Percentiles rank a stretch among this genome's conserved stretches.
These are phyloP conservation scores for Trichonephila clavipes DNA, from an alignment of 1,140 invertebrate genomes.

Conservation along the genomic window DNA sequence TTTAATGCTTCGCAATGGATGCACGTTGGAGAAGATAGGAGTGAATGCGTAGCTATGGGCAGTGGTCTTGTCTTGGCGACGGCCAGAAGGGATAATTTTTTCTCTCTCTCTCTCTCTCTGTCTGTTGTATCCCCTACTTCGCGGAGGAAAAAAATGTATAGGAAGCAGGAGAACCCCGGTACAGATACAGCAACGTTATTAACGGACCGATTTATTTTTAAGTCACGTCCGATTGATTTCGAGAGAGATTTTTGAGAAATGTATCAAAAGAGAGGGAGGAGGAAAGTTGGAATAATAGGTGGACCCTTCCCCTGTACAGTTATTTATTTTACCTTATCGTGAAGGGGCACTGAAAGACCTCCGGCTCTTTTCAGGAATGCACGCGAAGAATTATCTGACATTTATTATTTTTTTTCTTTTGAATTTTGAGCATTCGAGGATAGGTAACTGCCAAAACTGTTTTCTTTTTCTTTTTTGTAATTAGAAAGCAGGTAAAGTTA, in stretches of 20 bases:
- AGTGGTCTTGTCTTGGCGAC: slow-evolving; percentile 66
- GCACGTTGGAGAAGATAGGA: slow-evolving; percentile 49
- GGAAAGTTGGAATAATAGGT: slow-evolving; percentile 49
- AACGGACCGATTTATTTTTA: slow-evolving; percentile 76
- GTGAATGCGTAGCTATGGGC: slow-evolving; percentile 64
- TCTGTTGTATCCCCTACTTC: no score
- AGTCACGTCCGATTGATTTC: slow-evolving; percentile 76
- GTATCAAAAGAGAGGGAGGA: slow-evolving; percentile 27
- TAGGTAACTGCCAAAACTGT: not conserved
- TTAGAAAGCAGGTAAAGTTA: no score
- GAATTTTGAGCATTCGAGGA: not conserved
- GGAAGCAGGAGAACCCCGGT: slow-evolving; percentile 7
- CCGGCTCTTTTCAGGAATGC: slow-evolving; percentile 17
- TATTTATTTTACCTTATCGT: slow-evolving; percentile 73
- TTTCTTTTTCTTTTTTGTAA: no score
- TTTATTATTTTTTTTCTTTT: not conserved
- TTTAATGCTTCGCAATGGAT: slow-evolving; percentile 64
- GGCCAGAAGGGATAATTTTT: slow-evolving; percentile 50
- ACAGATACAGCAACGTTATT: slow-evolving; percentile 69
- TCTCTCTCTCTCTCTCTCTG: slow-evolving; percentile 35
- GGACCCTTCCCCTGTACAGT: slow-evolving; percentile 26
- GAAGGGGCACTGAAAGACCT: slow-evolving; percentile 12
- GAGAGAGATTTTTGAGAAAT: slow-evolving; percentile 61
- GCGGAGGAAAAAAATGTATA: slow-evolving; percentile 8
- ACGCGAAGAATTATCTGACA: not conserved